Evolutionary conservation across 2,797 vertebrate species (phyloP).

Genomic region (Alca torda): DNA sequence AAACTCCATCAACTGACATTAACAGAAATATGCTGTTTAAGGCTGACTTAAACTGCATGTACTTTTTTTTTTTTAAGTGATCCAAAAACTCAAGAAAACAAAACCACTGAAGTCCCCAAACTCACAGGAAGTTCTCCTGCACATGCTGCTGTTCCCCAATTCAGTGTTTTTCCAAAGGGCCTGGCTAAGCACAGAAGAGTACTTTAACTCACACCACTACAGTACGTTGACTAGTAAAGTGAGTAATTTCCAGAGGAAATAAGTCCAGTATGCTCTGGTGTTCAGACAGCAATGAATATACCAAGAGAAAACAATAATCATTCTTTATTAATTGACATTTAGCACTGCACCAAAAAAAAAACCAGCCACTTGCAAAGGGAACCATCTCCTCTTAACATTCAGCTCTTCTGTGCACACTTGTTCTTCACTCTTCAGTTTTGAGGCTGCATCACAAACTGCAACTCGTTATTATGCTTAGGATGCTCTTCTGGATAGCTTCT

Average conservation of each 20-base stretch:
- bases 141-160: background rate
- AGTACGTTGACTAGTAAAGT: background rate
- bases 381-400: background rate
- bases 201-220: background rate
- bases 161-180: background rate
- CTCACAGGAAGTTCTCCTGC: background rate
- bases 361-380: accelerated
- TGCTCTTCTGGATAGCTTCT: background rate
- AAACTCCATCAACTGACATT: background rate
- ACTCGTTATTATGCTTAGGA: background rate
- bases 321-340: background rate
- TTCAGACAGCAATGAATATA: background rate
- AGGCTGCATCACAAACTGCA: background rate
- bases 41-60: background rate
- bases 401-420: background rate
- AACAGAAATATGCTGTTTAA: background rate
- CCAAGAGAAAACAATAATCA: background rate
- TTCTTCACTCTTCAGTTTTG: background rate
- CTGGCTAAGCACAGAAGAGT: background rate
- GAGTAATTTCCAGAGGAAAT: background rate
- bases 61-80: background rate
- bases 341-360: background rate
- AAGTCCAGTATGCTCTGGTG: background rate
- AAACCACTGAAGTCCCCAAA: background rate
- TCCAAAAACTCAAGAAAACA: background rate